These are phyloP conservation scores for Dilophus febrilis DNA, from an alignment of 2,888 invertebrate genomes.

Conservation along the genomic window DNA sequence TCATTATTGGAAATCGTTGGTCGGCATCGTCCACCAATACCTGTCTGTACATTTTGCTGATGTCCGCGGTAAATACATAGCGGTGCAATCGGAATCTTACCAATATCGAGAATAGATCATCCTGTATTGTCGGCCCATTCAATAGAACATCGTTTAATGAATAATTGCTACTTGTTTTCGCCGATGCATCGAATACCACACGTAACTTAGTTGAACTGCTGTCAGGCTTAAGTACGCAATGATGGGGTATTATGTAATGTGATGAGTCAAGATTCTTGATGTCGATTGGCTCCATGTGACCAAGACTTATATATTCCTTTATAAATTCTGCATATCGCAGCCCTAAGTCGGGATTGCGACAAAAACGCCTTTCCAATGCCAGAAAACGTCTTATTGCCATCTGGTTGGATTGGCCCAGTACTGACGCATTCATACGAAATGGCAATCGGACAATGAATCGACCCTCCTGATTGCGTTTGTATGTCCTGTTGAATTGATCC, in stretches of 20 bases:
- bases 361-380: too few relatives aligned
- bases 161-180: slow-evolving; percentile 7
- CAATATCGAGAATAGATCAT: slow-evolving; percentile 9
- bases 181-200: slow-evolving; percentile 5
- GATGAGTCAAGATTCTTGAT: neutral
- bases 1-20: slow-evolving; percentile 7
- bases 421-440: too few relatives aligned
- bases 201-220: slow-evolving; percentile 6
- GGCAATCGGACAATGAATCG: too few relatives aligned
- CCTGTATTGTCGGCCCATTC: slow-evolving; percentile 13
- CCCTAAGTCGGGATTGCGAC: neutral
- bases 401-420: too few relatives aligned
- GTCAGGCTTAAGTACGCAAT: neutral
- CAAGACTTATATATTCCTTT: neutral
- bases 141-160: slow-evolving; percentile 13
- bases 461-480: too few relatives aligned
- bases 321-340: neutral
- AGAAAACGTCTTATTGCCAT: too few relatives aligned
- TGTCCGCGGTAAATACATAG: slow-evolving; percentile 13
- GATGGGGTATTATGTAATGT: slow-evolving; percentile 1
- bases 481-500: too few relatives aligned
- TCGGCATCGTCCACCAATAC: slow-evolving; percentile 9
- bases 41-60: slow-evolving; percentile 15
- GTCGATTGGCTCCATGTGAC: neutral
- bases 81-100: slow-evolving; percentile 5